A percentile compares a stretch with the other conserved stretches of the same genome.
phyloP scores from a whole-genome alignment of 2,113 vertebrate species.

The Calidris pygmaea region DNA sequence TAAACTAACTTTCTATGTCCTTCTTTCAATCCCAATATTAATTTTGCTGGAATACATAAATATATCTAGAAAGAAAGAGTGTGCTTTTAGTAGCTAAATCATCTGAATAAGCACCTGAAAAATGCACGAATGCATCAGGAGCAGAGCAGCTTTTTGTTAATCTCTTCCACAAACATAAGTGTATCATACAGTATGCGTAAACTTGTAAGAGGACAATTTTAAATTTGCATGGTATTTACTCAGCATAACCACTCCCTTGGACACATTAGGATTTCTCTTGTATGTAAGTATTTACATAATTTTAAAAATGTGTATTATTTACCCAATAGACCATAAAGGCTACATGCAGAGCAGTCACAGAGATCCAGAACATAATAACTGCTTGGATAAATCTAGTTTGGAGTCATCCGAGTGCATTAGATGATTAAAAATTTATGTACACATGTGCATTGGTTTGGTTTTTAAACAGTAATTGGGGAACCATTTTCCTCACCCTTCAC shows the following conservation, averaged over 20 bases:
- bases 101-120: not conserved
- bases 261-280: not conserved
- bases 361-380: not conserved
- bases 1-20: not conserved
- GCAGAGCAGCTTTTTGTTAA: not conserved
- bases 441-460: not conserved
- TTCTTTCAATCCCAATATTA: not conserved
- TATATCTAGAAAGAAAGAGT: not conserved
- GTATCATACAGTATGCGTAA: not conserved
- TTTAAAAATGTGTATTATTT: slow-evolving; percentile 29
- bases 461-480: not conserved
- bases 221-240: slow-evolving; percentile 31
- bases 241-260: not conserved
- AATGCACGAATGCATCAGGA: not conserved
- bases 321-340: slow-evolving; percentile 36
- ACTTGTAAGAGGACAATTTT: not conserved
- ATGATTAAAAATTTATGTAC: not conserved
- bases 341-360: slow-evolving; percentile 41
- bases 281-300: not conserved
- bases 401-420: not conserved
- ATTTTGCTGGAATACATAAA: not conserved
- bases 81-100: not conserved
- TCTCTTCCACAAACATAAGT: not conserved
- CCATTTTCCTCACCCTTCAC: not conserved
- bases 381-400: slow-evolving; percentile 20